Percentiles rank a stretch among this genome's conserved stretches.
phyloP scores from a whole-genome alignment of 2,888 invertebrate species.

The Bembecia ichneumoniformis region DNA sequence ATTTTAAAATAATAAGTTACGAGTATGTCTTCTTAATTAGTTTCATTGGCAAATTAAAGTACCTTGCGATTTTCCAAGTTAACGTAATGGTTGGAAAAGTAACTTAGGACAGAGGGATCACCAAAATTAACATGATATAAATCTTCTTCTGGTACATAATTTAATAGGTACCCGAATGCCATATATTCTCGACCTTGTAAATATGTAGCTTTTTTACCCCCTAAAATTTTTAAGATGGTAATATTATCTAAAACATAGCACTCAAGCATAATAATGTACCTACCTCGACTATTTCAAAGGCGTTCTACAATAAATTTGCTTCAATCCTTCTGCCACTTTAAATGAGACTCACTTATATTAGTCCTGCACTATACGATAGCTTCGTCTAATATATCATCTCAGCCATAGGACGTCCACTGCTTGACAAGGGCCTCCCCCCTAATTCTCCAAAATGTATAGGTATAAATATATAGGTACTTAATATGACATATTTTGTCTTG shows the following conservation, averaged over 20 bases:
- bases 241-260: neutral
- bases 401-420: too few species aligned
- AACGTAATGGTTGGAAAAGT: conserved; percentile 35
- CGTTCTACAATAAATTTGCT: too few species aligned
- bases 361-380: too few species aligned
- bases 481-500: too few species aligned
- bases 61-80: conserved; percentile 50
- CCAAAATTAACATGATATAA: conserved; percentile 59
- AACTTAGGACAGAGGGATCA: conserved; percentile 45
- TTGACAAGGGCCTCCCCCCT: too few species aligned
- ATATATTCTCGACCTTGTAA: conserved; percentile 51
- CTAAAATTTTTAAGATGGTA: conserved; percentile 20
- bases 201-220: conserved; percentile 58
- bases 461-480: too few species aligned
- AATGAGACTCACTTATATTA: too few species aligned
- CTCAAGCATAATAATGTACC: too few species aligned
- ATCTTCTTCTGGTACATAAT: conserved; percentile 58
- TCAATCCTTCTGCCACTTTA: too few species aligned
- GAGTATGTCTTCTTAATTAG: neutral
- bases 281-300: too few species aligned
- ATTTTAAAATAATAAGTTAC: conserved; percentile 7
- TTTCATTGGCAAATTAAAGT: neutral
- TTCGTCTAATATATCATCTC: too few species aligned
- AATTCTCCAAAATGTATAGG: too few species aligned
- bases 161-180: conserved; percentile 47